Percentiles rank a stretch among this genome's conserved stretches.
These are phyloP conservation scores for Brachionus plicatilis DNA, from an alignment of 1,140 invertebrate genomes.

Conservation along the genomic window DNA sequence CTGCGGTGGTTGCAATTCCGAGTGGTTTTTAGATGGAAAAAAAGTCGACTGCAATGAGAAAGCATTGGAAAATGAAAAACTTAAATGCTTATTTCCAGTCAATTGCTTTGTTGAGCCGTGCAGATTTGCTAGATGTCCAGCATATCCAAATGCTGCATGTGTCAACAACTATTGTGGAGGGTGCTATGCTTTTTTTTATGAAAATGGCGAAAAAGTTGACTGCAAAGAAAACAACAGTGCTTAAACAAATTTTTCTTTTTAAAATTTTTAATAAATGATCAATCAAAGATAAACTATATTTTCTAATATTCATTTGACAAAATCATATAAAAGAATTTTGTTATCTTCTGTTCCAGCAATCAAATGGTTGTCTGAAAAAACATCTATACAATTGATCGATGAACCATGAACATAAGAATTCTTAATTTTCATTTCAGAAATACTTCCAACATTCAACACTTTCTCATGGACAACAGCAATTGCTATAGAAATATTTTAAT, in stretches of 20 bases:
- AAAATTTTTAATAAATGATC: background rate
- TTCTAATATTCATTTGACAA: no score
- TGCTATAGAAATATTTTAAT: no score
- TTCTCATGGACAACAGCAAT: no score
- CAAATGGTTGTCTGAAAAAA: background rate
- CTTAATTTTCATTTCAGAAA: no score
- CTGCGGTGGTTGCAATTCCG: slow-evolving; percentile 20
- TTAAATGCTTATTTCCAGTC: background rate
- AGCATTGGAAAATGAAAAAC: background rate
- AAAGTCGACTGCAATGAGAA: background rate
- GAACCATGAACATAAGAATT: background rate
- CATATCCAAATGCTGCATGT: background rate
- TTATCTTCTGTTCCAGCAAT: background rate
- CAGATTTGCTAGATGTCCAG: background rate
- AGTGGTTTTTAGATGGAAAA: background rate
- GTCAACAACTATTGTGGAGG: slow-evolving; percentile 3
- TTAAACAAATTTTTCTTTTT: background rate
- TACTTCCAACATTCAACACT: no score
- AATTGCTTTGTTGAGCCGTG: slow-evolving; percentile 15
- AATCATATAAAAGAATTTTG: background rate
- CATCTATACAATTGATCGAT: background rate
- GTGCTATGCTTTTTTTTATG: slow-evolving; percentile 2
- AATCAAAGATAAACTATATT: background rate
- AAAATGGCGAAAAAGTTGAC: background rate
- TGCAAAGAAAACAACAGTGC: background rate